Evolutionary conservation across 2,888 invertebrate species (phyloP).

Genomic region (Cryptocheilus praepositus): DNA sequence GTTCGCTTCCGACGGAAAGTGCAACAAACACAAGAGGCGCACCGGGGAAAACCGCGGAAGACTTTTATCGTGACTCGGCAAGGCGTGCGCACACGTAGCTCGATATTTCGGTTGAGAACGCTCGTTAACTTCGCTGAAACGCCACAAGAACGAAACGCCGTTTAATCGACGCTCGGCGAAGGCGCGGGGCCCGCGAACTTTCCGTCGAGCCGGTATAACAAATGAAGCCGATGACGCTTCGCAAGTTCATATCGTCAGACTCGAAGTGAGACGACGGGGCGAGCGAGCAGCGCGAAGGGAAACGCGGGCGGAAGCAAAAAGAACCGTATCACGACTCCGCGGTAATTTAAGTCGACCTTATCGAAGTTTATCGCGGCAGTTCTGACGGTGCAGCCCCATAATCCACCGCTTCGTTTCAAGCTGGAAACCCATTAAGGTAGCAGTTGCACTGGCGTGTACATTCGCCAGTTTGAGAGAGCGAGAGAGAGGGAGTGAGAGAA

Average conservation of each 20-base stretch:
- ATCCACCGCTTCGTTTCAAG: slow-evolving; percentile 43
- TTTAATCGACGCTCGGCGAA: neutral
- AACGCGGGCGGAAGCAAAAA: neutral
- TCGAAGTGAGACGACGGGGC: neutral
- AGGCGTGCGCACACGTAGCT: neutral
- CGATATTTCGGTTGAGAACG: neutral
- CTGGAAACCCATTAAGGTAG: slow-evolving; percentile 51
- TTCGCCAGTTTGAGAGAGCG: neutral
- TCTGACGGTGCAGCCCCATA: slow-evolving; percentile 39
- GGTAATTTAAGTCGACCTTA: slow-evolving; percentile 48
- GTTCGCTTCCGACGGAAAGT: too few relatives aligned
- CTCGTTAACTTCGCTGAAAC: too few relatives aligned
- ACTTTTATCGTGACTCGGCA: neutral
- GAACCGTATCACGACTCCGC: slow-evolving; percentile 4
- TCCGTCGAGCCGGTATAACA: slow-evolving; percentile 4
- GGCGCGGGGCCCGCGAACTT: neutral
- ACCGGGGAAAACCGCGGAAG: neutral
- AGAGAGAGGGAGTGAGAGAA: neutral
- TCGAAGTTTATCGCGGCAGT: slow-evolving; percentile 49
- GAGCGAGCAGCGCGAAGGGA: neutral
- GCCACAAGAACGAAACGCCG: slow-evolving; percentile 1
- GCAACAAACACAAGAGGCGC: too few relatives aligned
- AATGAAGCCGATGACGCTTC: slow-evolving; percentile 15
- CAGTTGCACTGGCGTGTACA: slow-evolving; percentile 42
- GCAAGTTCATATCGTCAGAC: slow-evolving; percentile 9